These are phyloP conservation scores for Podarcis lilfordi DNA, from an alignment of 2,797 vertebrate species.

Conservation along the genomic window DNA sequence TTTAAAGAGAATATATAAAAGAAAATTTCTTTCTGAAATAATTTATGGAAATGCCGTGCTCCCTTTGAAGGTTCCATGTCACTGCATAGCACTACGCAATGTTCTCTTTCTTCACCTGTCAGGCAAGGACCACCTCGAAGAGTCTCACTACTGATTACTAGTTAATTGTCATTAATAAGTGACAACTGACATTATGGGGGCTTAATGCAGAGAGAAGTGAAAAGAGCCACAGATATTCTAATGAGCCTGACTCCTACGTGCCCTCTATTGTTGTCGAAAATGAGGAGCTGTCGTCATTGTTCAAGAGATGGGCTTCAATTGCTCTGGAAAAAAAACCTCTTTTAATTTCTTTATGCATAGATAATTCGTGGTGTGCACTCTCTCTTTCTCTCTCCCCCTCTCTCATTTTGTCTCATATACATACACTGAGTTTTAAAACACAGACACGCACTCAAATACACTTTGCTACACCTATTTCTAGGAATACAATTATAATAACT, in stretches of 20 bases:
- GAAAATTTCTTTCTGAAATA: conserved; percentile 82
- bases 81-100: conserved; percentile 78
- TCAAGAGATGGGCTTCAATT: conserved; percentile 84
- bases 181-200: conserved; percentile 87
- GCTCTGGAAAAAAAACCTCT: conserved; percentile 82
- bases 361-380: conserved; percentile 77
- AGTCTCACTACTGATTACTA: conserved; percentile 85
- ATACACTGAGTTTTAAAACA: conserved; percentile 5
- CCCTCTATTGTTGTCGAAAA: conserved; percentile 87
- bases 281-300: conserved; percentile 87
- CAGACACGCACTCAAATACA: conserved; percentile 21
- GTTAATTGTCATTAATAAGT: conserved; percentile 91
- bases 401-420: conserved; percentile 42
- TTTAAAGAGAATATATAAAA: conserved; percentile 80
- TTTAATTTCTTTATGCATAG: conserved; percentile 83
- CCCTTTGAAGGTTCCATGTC: conserved; percentile 84
- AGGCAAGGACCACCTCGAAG: conserved; percentile 85
- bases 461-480: conserved; percentile 27
- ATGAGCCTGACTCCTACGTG: conserved; percentile 85
- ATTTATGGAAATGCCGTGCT: conserved; percentile 85
- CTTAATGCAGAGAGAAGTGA: conserved; percentile 85
- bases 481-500: conserved; percentile 41
- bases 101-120: conserved; percentile 87
- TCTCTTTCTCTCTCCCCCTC: conserved; percentile 64
- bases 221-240: conserved; percentile 87